Evolutionary conservation across 1,140 invertebrate genomes (phyloP).

Genomic region (Drosophila rufa): DNA sequence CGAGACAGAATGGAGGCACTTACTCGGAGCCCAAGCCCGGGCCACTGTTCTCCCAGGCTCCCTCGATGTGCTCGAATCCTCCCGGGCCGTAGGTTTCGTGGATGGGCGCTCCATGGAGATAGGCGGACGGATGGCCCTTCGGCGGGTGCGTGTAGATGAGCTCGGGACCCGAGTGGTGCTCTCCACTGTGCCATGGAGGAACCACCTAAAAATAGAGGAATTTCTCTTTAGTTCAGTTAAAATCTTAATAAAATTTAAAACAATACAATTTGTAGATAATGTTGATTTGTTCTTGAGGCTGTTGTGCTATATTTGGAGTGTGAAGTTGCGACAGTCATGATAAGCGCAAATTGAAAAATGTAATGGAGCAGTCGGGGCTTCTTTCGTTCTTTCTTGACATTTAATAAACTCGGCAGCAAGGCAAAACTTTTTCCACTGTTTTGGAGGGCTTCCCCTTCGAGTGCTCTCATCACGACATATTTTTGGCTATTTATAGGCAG

Average conservation of each 20-base stretch:
- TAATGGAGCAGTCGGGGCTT: conserved; percentile 36
- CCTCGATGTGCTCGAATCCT: conserved; percentile 75
- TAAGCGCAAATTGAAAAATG: conserved; percentile 40
- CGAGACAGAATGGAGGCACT: conserved; percentile 65
- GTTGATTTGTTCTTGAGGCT: too few relatives aligned
- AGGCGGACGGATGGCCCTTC: conserved; percentile 78
- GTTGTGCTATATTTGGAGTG: not conserved
- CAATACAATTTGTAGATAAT: not conserved
- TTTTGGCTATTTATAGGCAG: conserved; percentile 62
- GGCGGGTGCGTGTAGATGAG: conserved; percentile 82
- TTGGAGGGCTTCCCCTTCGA: conserved; percentile 24
- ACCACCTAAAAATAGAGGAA: conserved; percentile 62
- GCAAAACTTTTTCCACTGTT: conserved; percentile 15
- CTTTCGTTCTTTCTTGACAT: conserved; percentile 22
- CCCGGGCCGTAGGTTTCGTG: conserved; percentile 80
- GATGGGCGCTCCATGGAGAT: conserved; percentile 81
- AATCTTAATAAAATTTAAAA: too few relatives aligned
- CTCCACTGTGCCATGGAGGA: conserved; percentile 78
- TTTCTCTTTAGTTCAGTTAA: not conserved
- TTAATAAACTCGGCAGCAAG: conserved; percentile 41
- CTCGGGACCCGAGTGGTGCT: conserved; percentile 70
- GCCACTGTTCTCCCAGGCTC: conserved; percentile 87
- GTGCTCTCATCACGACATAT: conserved; percentile 35
- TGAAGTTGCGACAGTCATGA: not conserved
- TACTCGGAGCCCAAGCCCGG: conserved; percentile 87